Evolutionary conservation across 2,113 vertebrate genomes (phyloP).

Genomic region (Myotis yumanensis): DNA sequence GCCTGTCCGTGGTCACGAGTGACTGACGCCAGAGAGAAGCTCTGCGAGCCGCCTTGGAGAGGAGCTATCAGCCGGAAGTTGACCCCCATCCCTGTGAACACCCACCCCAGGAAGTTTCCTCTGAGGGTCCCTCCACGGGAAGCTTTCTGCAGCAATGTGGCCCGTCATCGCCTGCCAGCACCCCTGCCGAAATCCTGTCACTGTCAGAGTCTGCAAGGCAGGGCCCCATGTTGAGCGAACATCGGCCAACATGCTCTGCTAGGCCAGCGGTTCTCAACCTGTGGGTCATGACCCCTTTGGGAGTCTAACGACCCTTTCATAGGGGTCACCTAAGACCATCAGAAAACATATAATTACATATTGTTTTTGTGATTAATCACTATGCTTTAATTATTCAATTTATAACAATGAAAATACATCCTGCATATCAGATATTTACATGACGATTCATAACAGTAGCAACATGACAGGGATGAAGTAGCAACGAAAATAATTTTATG

Average conservation of each 20-base stretch:
- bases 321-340: too few species aligned
- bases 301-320: too few species aligned
- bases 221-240: not conserved
- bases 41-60: not conserved
- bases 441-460: too few species aligned
- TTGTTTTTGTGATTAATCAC: too few species aligned
- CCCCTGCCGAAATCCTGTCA: not conserved
- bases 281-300: too few species aligned
- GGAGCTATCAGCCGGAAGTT: not conserved
- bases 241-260: not conserved
- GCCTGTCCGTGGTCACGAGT: not conserved
- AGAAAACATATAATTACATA: too few species aligned
- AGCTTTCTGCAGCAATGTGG: not conserved
- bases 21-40: not conserved
- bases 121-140: not conserved
- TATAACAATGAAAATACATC: too few species aligned
- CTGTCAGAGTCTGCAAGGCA: not conserved
- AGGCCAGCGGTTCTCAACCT: not conserved
- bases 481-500: too few species aligned
- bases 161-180: not conserved
- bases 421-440: too few species aligned
- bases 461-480: too few species aligned
- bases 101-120: not conserved
- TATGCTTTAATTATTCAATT: too few species aligned
- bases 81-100: not conserved